These are phyloP conservation scores for Sarcophilus harrisii DNA, from an alignment of 2,797 vertebrate genomes.

Conservation along the genomic window DNA sequence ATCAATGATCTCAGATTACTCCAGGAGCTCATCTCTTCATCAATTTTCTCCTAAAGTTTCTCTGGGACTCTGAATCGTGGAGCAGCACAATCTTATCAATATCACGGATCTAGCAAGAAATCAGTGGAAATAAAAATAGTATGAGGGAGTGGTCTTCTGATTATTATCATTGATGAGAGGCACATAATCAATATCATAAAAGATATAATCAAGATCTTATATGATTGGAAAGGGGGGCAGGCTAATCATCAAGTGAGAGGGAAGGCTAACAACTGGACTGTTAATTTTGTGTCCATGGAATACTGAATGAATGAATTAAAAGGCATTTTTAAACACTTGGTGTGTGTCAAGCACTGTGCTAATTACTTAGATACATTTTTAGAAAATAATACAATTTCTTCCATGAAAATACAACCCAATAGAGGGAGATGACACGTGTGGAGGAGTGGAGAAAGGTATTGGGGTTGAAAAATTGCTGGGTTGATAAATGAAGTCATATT, in stretches of 20 bases:
- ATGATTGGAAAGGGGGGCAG: not conserved
- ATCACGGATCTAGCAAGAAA: not conserved
- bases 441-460: not conserved
- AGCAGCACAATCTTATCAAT: not conserved
- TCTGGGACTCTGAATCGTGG: not conserved
- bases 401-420: not conserved
- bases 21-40: not conserved
- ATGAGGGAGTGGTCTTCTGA: not conserved
- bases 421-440: not conserved
- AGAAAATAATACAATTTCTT: not conserved
- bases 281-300: not conserved
- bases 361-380: not conserved
- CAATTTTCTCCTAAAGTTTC: not conserved
- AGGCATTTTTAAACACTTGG: not conserved
- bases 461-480: not conserved
- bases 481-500: not conserved
- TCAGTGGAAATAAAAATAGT: not conserved
- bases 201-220: not conserved
- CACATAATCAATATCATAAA: not conserved
- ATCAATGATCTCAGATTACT: not conserved
- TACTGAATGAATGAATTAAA: not conserved
- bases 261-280: not conserved
- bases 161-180: not conserved
- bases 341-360: not conserved
- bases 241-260: not conserved